Conservation (phyloP, 2,888 invertebrate genomes). For the Polydrusus pterygomalis region DNA sequence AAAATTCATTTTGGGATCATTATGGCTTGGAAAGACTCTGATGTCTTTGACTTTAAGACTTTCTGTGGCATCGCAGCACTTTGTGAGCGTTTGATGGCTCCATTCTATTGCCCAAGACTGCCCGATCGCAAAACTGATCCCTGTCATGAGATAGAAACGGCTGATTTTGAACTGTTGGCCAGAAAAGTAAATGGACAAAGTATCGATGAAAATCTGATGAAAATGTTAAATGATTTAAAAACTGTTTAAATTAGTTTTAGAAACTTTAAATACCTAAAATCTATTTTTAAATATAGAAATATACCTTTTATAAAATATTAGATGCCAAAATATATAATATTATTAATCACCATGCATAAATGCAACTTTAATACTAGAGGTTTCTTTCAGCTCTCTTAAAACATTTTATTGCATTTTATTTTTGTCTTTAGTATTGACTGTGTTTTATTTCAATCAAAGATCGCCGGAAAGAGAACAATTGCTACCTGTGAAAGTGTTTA, state of each 20-base stretch:
- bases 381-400: no score
- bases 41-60: slow-evolving; percentile 79
- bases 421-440: no score
- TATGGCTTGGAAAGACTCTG: slow-evolving; percentile 75
- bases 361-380: no score
- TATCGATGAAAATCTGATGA: slow-evolving; percentile 72
- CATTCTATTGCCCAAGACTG: slow-evolving; percentile 71
- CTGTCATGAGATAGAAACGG: slow-evolving; percentile 81
- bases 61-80: slow-evolving; percentile 88
- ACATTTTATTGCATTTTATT: no score
- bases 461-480: no score
- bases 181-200: slow-evolving; percentile 75
- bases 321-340: no score
- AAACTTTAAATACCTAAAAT: no score
- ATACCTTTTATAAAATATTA: no score
- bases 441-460: no score
- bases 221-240: slow-evolving; percentile 73
- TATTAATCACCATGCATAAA: no score
- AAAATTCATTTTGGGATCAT: slow-evolving; percentile 71
- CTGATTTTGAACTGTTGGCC: slow-evolving; percentile 80
- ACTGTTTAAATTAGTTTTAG: slow-evolving; percentile 37
- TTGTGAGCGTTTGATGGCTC: slow-evolving; percentile 82
- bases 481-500: no score
- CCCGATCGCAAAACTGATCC: slow-evolving; percentile 79
- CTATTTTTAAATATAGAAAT: no score